A percentile compares a stretch with the other conserved stretches of the same genome.
Conservation (phyloP, 1,140 invertebrate genomes). For the Drosophila jambulina region DNA sequence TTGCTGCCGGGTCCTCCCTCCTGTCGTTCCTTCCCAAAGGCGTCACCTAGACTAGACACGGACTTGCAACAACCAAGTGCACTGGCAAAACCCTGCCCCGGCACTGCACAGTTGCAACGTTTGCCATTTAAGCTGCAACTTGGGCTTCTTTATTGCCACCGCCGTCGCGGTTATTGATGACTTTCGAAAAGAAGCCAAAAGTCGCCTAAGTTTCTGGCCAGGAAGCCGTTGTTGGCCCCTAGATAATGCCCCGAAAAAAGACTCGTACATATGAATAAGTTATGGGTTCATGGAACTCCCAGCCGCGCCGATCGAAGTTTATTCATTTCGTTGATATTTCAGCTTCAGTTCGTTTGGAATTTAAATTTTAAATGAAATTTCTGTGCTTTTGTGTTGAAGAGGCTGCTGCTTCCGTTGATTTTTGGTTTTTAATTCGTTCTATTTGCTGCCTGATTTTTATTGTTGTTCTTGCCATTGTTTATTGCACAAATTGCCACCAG, state of each 20-base stretch:
- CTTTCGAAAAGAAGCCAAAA: conserved; percentile 44
- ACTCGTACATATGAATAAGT: conserved; percentile 28
- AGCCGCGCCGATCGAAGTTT: conserved; percentile 30
- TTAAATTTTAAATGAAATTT: conserved; percentile 66
- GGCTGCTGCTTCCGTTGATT: conserved; percentile 49
- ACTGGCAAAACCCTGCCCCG: conserved; percentile 22
- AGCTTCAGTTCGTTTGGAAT: conserved; percentile 43
- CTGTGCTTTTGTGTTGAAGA: conserved; percentile 37
- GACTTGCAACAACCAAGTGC: conserved; percentile 25
- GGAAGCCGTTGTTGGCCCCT: conserved; percentile 37
- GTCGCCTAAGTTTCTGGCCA: conserved; percentile 40
- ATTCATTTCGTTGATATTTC: conserved; percentile 27
- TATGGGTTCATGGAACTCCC: conserved; percentile 48
- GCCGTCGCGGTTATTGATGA: conserved; percentile 54
- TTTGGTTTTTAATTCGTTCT: conserved; percentile 28
- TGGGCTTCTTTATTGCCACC: conserved; percentile 31
- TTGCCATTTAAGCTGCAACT: conserved; percentile 41
- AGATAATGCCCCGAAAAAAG: conserved; percentile 25
- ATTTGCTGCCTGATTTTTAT: conserved; percentile 63
- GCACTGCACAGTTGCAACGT: conserved; percentile 37
- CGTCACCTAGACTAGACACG: conserved; percentile 75
- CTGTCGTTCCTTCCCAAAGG: conserved; percentile 41
- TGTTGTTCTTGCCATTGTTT: conserved; percentile 70
- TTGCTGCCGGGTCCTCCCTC: conserved; percentile 26
- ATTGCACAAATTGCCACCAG: conserved; percentile 60